Evolutionary conservation across 2,797 vertebrate genomes (phyloP).

Genomic region (Prionace glauca): DNA sequence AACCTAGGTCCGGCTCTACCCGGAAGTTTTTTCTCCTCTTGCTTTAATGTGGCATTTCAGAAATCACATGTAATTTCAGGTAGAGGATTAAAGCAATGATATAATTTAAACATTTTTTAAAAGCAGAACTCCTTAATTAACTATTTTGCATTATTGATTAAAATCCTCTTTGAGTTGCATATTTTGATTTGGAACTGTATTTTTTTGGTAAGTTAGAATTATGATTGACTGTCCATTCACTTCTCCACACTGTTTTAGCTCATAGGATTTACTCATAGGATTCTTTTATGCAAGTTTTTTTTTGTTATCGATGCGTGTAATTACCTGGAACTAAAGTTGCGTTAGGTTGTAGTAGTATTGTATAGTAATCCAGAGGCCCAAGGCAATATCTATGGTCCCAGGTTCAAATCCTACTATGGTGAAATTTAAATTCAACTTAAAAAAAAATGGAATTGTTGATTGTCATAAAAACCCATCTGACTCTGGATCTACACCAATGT

Average conservation of each 20-base stretch:
- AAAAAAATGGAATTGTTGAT: too few species aligned
- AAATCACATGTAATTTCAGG: neutral
- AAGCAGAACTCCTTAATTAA: neutral
- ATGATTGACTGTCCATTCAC: too few species aligned
- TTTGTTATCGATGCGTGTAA: neutral
- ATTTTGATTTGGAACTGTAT: neutral
- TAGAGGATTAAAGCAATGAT: neutral
- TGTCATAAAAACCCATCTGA: too few species aligned
- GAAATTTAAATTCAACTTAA: too few species aligned
- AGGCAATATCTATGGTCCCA: too few species aligned
- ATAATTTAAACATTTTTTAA: neutral
- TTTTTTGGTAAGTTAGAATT: neutral
- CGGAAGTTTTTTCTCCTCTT: slow-evolving; percentile 22
- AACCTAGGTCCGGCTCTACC: neutral
- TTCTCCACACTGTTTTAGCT: neutral
- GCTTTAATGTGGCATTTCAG: neutral
- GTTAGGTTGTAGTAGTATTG: too few species aligned
- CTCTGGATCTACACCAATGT: too few species aligned
- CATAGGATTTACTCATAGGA: neutral
- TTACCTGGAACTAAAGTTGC: neutral
- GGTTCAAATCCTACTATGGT: too few species aligned
- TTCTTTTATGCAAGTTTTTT: neutral
- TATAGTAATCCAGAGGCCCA: too few species aligned
- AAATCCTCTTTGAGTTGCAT: neutral
- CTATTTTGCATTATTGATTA: neutral